phyloP scores from a whole-genome alignment of 2,797 vertebrate species.

The Lateolabrax maculatus region DNA sequence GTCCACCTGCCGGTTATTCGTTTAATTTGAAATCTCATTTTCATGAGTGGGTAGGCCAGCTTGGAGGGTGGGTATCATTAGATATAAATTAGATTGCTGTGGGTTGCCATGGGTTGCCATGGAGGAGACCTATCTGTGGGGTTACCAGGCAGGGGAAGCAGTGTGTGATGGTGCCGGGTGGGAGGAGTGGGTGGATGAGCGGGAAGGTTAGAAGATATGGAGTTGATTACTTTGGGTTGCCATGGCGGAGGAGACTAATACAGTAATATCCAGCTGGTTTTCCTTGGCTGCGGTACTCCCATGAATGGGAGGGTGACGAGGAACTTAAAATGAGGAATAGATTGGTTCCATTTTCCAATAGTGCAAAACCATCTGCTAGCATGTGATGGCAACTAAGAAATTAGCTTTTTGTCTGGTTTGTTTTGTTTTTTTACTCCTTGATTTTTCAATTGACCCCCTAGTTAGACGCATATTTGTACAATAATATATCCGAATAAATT shows the following conservation, averaged over 20 bases:
- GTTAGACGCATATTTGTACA: constrained; percentile 53
- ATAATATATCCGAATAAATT: constrained; percentile 51
- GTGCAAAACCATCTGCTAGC: constrained; percentile 60
- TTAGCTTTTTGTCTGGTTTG: constrained; percentile 40
- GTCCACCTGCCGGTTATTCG: constrained; percentile 62
- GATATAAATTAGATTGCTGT: constrained; percentile 76
- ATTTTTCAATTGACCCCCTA: constrained; percentile 66
- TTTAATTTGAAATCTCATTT: constrained; percentile 70
- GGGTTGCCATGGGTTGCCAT: constrained; percentile 71
- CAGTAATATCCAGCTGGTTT: constrained; percentile 70
- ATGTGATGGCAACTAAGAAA: constrained; percentile 39
- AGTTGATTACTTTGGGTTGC: constrained; percentile 84
- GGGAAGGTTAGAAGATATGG: constrained; percentile 75
- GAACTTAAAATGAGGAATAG: constrained; percentile 64
- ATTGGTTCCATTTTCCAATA: constrained; percentile 64
- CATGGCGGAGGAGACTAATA: constrained; percentile 72
- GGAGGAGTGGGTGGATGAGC: constrained; percentile 73
- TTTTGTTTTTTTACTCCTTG: constrained; percentile 56
- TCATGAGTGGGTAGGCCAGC: constrained; percentile 60
- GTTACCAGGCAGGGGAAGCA: constrained; percentile 67
- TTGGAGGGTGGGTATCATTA: constrained; percentile 69
- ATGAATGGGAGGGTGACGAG: constrained; percentile 57
- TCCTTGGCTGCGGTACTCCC: constrained; percentile 41
- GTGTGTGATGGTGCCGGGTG: constrained; percentile 65
- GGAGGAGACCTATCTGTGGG: constrained; percentile 68